Evolutionary conservation across 1,140 invertebrate species (phyloP), one percentile per base, ranked within the genome.

Genomic region (Cryptotermes secundus): DNA sequence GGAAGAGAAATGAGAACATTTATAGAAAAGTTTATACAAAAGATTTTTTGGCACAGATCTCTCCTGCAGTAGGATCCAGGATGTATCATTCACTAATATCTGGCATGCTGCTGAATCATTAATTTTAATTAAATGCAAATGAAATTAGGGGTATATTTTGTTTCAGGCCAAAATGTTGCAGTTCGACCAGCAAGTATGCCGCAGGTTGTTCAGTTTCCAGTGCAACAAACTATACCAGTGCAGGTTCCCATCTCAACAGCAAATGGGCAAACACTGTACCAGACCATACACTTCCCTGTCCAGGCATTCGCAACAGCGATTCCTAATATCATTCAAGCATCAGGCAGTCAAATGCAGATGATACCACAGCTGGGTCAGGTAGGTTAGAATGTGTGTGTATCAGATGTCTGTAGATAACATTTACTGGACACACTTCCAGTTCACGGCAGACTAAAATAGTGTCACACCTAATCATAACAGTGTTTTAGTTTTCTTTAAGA

Each of bases 191-290:
- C 59, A 26, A 72, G 59, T 72, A 86, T 89, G 84, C 92, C 92
- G 26, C 94, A 95, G 88, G 90, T 95, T 3, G 89, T 97, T 9
- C 96, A 97, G 88, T 93, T 97, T 86, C 94, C 94, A 19, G 92
- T 97, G 89, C 94, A 96, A 85, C 96, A 96, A 88, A 95, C 96
- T 31, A 96, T 98, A 79, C 96, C 97, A 0, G 96, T 98, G 26
- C 97, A 98, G 90, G 95, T 98, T 72, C 97, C 97, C 2, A 96
- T 99, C 83, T 95, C 96, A 85, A 94, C 96, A 14, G 93, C 94
- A 31, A 96, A 95, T 89, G 97, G 97, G 0, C 97, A 98, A 89
- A 98, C 97, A 0, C 93, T 98, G 83, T 97, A 97, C 88, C 97
- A 98, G 88, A 98, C 97, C 0, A 94, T 98, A 2, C 97, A 98